Conservation (phyloP, 1,140 invertebrate genomes). For the Acyrthosiphon pisum region DNA sequence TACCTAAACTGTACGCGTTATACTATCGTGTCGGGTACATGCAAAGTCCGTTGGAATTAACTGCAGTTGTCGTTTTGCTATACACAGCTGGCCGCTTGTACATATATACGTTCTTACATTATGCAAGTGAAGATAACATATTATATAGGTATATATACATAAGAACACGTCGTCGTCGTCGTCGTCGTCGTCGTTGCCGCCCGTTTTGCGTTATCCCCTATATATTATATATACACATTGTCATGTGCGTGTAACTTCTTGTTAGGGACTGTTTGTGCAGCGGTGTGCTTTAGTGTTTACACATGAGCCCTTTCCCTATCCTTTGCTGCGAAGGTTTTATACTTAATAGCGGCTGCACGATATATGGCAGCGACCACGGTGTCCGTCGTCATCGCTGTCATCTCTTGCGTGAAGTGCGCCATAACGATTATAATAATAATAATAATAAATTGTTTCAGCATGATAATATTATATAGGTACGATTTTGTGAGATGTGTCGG, state of each 20-base stretch:
- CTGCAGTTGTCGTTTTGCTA: background rate
- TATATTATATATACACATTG: background rate
- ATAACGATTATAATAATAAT: background rate
- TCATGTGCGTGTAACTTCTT: conserved; percentile 26
- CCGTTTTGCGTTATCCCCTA: conserved; percentile 2
- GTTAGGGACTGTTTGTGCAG: conserved; percentile 43
- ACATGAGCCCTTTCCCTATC: background rate
- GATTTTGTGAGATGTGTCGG: background rate
- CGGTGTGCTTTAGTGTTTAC: conserved; percentile 35
- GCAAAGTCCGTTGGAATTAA: conserved; percentile 4
- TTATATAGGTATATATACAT: background rate
- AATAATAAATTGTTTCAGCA: background rate
- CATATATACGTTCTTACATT: background rate
- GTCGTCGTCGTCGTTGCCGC: background rate
- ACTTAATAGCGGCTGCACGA: background rate
- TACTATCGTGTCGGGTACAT: background rate
- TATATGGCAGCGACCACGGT: background rate
- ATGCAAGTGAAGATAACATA: background rate
- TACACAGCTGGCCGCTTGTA: background rate
- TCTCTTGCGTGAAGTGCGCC: background rate
- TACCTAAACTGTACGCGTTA: background rate
- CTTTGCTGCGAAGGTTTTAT: background rate
- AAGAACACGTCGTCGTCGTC: background rate
- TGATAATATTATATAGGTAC: no score
- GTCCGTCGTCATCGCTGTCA: background rate